Evolutionary conservation across 2,113 vertebrate species (phyloP).

Genomic region (Bos taurus): ARS-UCD2.0 NC_037330.1:40184501-40185000

Average conservation of each 20-base stretch:
- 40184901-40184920: neutral
- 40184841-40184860: neutral
- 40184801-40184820: neutral
- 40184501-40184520: neutral
- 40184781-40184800: neutral
- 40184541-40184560: neutral
- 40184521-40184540: neutral
- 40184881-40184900: neutral
- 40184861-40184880: neutral
- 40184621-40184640: neutral
- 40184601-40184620: neutral
- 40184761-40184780: neutral
- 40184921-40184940: neutral
- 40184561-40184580: neutral
- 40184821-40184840: neutral
- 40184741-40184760: neutral
- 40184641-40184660: neutral
- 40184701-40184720: neutral
- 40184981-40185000: neutral
- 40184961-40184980: neutral
- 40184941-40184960: neutral
- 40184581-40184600: too few relatives aligned
- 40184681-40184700: neutral
- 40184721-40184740: neutral
- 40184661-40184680: neutral